Conservation (phyloP, 2,888 invertebrate genomes). For the Arrhopalites spinosus region DNA sequence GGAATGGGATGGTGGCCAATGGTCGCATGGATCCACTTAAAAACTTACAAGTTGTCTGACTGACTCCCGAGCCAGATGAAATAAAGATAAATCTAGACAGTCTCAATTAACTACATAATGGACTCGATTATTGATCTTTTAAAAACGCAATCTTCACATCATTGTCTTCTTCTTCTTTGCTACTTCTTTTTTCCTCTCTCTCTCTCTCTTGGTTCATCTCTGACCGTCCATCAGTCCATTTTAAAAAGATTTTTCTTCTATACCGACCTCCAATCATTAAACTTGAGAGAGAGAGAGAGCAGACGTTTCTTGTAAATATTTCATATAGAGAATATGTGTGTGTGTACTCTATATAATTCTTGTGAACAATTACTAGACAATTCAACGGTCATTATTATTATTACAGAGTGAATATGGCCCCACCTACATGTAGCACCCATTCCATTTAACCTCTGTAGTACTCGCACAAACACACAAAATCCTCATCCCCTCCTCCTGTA, state of each 20-base stretch:
- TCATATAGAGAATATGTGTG: background rate
- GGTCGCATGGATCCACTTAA: conserved; percentile 34
- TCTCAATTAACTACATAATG: conserved; percentile 56
- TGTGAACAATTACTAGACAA: too few relatives aligned
- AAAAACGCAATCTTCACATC: conserved; percentile 33
- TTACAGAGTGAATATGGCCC: background rate
- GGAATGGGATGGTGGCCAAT: background rate
- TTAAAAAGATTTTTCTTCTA: background rate
- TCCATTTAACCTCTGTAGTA: background rate
- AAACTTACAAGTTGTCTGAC: conserved; percentile 23
- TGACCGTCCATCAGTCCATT: conserved; percentile 30
- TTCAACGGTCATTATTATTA: too few relatives aligned
- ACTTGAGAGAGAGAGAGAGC: too few relatives aligned
- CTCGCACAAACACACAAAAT: too few relatives aligned
- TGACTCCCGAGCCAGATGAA: conserved; percentile 46
- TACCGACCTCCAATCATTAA: too few relatives aligned
- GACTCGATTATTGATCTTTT: conserved; percentile 55
- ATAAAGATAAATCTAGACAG: conserved; percentile 55
- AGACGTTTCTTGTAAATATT: background rate
- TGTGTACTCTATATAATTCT: background rate
- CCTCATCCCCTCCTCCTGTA: too few relatives aligned
- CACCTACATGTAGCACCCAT: background rate
- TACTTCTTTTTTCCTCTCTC: background rate
- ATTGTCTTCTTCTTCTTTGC: conserved; percentile 2
- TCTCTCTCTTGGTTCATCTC: conserved; percentile 1